A percentile compares a stretch with the other conserved stretches of the same genome.
phyloP scores from a whole-genome alignment of 2,113 vertebrate species.

The Collichthys lucidus region DNA sequence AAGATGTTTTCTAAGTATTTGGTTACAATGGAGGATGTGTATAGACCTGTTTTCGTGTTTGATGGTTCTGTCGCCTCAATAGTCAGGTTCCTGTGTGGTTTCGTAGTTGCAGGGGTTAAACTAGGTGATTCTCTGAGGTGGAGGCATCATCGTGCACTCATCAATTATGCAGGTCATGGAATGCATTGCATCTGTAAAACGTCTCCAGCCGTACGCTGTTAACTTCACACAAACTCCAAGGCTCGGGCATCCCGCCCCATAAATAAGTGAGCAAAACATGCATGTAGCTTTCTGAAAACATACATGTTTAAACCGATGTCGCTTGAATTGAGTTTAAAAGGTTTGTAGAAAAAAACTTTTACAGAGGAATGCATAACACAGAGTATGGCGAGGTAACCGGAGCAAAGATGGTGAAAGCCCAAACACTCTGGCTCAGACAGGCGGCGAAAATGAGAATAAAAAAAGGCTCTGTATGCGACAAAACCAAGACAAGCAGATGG shows the following conservation, averaged over 20 bases:
- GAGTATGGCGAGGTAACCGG: not conserved
- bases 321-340: conserved; percentile 2
- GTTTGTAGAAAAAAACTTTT: conserved; percentile 17
- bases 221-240: conserved; percentile 21
- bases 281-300: conserved; percentile 20
- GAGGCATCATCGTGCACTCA: conserved; percentile 38
- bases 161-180: conserved; percentile 59
- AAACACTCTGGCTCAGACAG: not conserved
- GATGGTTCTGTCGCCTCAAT: not conserved
- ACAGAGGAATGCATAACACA: not conserved
- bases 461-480: not conserved
- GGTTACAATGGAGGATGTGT: not conserved
- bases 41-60: conserved; percentile 4
- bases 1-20: conserved; percentile 25
- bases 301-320: not conserved
- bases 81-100: conserved; percentile 65
- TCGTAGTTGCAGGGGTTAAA: conserved; percentile 57
- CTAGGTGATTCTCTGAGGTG: conserved; percentile 48
- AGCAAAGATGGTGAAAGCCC: conserved; percentile 9
- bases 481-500: conserved; percentile 57
- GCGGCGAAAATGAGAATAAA: not conserved
- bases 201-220: conserved; percentile 34
- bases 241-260: not conserved
- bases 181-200: conserved; percentile 63
- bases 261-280: conserved; percentile 21